Evolutionary conservation across 1,140 invertebrate species (phyloP).

Genomic region (Hermetia illucens): DNA sequence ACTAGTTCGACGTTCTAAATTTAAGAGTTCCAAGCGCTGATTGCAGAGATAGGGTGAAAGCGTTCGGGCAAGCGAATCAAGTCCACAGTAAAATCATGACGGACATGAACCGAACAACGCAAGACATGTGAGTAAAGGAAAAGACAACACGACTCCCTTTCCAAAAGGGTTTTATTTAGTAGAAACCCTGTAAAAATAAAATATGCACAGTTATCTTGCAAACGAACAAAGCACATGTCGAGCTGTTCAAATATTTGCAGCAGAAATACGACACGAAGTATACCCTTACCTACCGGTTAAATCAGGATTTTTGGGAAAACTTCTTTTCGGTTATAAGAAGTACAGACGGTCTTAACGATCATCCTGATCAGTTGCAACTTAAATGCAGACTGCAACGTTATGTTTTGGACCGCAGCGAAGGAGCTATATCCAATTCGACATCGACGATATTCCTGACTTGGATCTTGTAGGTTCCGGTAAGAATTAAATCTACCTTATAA

Average conservation of each 20-base stretch:
- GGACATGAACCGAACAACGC: background rate
- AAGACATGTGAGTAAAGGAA: background rate
- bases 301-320: conserved; percentile 28
- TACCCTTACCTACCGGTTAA: conserved; percentile 18
- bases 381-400: no score
- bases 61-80: background rate
- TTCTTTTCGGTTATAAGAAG: conserved; percentile 21
- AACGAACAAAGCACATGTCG: no score
- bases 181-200: background rate
- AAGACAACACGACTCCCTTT: background rate
- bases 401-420: no score
- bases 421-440: no score
- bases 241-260: background rate
- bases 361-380: conserved; percentile 22
- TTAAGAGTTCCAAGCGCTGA: background rate
- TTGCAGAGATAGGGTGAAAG: background rate
- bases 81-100: background rate
- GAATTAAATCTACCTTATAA: no score
- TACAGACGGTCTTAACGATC: conserved; percentile 24
- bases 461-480: no score
- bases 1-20: background rate
- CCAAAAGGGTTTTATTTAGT: conserved; percentile 1
- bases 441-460: no score
- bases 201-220: no score
- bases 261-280: conserved; percentile 5